Percentiles rank a stretch among this genome's conserved stretches.
These are phyloP conservation scores for Troglohyphantes excavatus DNA, from an alignment of 2,888 invertebrate genomes.

Conservation along the genomic window DNA sequence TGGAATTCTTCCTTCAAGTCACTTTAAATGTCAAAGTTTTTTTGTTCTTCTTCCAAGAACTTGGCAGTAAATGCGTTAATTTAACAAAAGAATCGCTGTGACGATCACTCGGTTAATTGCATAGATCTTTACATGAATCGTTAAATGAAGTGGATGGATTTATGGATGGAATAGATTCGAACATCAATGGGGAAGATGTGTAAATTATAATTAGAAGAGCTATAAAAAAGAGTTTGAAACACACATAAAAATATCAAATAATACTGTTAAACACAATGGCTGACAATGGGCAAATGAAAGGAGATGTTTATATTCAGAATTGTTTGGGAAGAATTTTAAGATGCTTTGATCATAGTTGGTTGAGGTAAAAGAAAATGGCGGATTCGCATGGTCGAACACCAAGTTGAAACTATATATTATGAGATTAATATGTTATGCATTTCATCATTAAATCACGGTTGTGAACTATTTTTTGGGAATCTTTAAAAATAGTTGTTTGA, in stretches of 20 bases:
- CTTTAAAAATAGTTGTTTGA: too few relatives aligned
- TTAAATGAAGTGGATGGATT: conserved; percentile 1
- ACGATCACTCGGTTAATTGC: not conserved
- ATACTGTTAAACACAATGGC: not conserved
- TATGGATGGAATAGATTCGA: not conserved
- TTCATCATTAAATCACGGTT: too few relatives aligned
- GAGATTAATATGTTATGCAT: too few relatives aligned
- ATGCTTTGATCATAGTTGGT: too few relatives aligned
- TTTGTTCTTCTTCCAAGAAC: not conserved
- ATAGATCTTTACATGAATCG: not conserved
- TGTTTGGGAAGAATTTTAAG: too few relatives aligned
- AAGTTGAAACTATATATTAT: too few relatives aligned
- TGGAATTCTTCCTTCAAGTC: not conserved
- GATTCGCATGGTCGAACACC: too few relatives aligned
- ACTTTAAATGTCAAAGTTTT: conserved; percentile 19
- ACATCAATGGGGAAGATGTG: not conserved
- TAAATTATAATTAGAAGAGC: not conserved
- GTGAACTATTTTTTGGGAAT: too few relatives aligned
- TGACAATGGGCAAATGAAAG: not conserved
- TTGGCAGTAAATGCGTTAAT: conserved; percentile 24
- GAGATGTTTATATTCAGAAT: not conserved
- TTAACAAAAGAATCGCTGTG: conserved; percentile 27
- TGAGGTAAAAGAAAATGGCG: too few relatives aligned
- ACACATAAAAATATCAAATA: not conserved
- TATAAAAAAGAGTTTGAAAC: not conserved